phyloP scores from a whole-genome alignment of 1,140 invertebrate genomes.

The Epicauta chinensis region DNA sequence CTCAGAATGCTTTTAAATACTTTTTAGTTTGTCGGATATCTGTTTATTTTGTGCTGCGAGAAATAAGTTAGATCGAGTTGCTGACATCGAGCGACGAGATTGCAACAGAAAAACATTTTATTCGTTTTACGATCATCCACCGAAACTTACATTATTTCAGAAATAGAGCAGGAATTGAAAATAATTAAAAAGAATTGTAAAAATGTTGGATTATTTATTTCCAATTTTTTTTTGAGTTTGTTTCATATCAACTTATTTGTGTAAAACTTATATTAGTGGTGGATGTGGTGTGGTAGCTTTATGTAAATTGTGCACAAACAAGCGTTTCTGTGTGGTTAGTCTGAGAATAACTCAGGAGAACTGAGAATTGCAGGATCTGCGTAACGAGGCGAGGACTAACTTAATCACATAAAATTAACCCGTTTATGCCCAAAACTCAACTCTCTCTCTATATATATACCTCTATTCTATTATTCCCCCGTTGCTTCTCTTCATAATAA shows the following conservation, averaged over 20 bases:
- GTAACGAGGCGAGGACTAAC: slow-evolving; percentile 23
- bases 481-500: too few species aligned
- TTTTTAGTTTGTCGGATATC: slow-evolving; percentile 34
- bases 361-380: slow-evolving; percentile 23
- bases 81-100: too few species aligned
- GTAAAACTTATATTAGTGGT: slow-evolving; percentile 12
- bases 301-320: slow-evolving; percentile 20
- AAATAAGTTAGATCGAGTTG: too few species aligned
- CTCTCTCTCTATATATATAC: too few species aligned
- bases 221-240: background rate
- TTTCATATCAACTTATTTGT: too few species aligned
- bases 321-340: slow-evolving; percentile 10
- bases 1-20: slow-evolving; percentile 41
- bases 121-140: too few species aligned
- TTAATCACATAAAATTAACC: slow-evolving; percentile 24
- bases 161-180: background rate
- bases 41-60: too few species aligned
- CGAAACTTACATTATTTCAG: too few species aligned
- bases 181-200: background rate
- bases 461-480: too few species aligned
- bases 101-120: too few species aligned
- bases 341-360: slow-evolving; percentile 15
- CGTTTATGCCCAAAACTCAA: slow-evolving; percentile 5
- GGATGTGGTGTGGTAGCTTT: slow-evolving; percentile 13
- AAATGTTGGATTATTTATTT: background rate